Base-by-base conservation (phyloP, 2,113 vertebrate genomes). In the Ceyx melanurus region DNA sequence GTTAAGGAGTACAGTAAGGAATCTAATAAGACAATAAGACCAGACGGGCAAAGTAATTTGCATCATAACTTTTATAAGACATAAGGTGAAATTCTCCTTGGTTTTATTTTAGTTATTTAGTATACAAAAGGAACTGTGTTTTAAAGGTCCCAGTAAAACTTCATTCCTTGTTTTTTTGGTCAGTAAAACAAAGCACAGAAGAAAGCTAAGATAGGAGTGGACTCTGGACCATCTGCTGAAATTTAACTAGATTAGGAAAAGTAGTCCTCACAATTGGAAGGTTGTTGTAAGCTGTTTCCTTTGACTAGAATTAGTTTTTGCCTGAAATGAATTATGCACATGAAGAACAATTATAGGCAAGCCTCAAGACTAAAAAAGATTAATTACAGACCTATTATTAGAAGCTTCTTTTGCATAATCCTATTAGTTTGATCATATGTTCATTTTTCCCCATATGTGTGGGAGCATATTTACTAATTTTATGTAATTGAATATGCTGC, bases 301-400 rank as follows among this genome's bases (percentile, higher is more conserved):
- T 92, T 93, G 60, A 92, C 83, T 6, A 68, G 92, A 90, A 96
- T 95, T 96, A 92, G 29, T 2, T 93, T 95, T 86, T 91, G 56
- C 67, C 71, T 4, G 7, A 87, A 95, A 93, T 88, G 45, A 56
- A 96, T 96, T 96, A 94, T 57, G 67, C 29, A 60, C 80, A 90
- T 86, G 82, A 87, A 90, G 90, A 94, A 75, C 93, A 50, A 96
- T 95, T 97, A 83, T 56, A 91, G 82, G 61, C 35, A 19, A 96
- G 82, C 57, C 61, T 54, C 56, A 87, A 93, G 89, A 92, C 85
- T 73, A 80, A 83, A 92, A 95, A 80, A 89, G 94, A 96, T 96
- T 95, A 96, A 95, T 97, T 95, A 92, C 18, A 28, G 74, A 31
- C 56, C 48, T 95, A 89, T 96, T 95, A 95, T 95, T 96, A 95